Evolutionary conservation across 1,140 invertebrate genomes (phyloP).

Genomic region (Drosophila mauritiana): DNA sequence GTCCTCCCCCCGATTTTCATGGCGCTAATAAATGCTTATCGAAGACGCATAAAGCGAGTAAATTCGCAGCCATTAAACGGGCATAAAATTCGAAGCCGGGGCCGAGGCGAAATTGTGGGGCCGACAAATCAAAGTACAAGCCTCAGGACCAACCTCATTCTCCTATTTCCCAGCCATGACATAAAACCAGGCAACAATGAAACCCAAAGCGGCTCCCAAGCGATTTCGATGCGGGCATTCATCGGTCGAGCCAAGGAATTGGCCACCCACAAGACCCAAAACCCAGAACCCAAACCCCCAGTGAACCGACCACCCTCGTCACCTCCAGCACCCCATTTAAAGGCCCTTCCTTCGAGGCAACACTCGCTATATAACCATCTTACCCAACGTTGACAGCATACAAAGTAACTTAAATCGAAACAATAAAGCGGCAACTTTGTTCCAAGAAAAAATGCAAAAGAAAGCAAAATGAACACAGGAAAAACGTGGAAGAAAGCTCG

Average conservation of each 20-base stretch:
- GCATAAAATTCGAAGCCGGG: constrained; percentile 71
- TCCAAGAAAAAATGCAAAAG: constrained; percentile 67
- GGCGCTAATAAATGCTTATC: constrained; percentile 81
- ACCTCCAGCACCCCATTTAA: constrained; percentile 7
- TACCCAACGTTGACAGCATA: constrained; percentile 81
- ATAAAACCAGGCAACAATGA: constrained; percentile 80
- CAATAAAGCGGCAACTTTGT: constrained; percentile 84
- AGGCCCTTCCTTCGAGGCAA: constrained; percentile 1
- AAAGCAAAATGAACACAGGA: constrained; percentile 47
- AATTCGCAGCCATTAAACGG: constrained; percentile 81
- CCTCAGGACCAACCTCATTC: constrained; percentile 46
- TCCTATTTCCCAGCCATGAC: constrained; percentile 50
- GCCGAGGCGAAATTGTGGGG: constrained; percentile 46
- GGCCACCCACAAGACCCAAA: constrained; percentile 11
- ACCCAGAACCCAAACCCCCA: constrained; percentile 4
- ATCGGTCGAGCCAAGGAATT: constrained; percentile 37
- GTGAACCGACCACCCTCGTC: constrained; percentile 9
- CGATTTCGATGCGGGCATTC: constrained; percentile 74
- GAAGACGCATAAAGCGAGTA: constrained; percentile 82
- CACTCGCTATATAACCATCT: constrained; percentile 55
- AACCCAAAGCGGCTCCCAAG: constrained; percentile 79
- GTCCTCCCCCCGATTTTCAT: constrained; percentile 29
- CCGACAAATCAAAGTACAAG: constrained; percentile 80
- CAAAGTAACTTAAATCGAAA: constrained; percentile 84
- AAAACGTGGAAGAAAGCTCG: constrained; percentile 46